These are phyloP conservation scores for Atherinomorus stipes DNA, from an alignment of 2,113 vertebrate genomes.

Conservation along the genomic window DNA sequence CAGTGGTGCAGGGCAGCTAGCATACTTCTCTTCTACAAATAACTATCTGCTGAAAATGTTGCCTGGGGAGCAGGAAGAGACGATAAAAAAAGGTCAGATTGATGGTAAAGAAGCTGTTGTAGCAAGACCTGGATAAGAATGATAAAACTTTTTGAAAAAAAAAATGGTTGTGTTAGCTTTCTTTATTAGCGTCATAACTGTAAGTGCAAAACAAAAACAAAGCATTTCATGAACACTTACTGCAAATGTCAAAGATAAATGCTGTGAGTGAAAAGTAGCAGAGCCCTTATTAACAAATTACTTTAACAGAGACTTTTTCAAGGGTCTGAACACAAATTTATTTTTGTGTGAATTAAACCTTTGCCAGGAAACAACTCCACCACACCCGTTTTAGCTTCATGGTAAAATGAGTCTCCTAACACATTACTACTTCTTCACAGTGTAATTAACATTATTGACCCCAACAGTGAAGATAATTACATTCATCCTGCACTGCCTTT, in stretches of 20 bases:
- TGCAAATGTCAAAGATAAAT: neutral
- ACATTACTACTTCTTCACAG: slow-evolving; percentile 24
- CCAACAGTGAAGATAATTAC: slow-evolving; percentile 21
- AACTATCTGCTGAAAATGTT: neutral
- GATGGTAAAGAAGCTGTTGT: neutral
- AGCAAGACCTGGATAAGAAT: neutral
- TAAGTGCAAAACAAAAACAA: neutral
- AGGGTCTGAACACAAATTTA: slow-evolving; percentile 25
- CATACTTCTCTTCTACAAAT: neutral
- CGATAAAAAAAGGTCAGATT: neutral
- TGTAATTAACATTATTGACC: slow-evolving; percentile 62
- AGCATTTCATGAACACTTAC: neutral
- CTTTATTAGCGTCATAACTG: neutral
- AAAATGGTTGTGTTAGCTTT: no score
- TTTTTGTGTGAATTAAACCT: slow-evolving; percentile 39
- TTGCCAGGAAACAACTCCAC: slow-evolving; percentile 23
- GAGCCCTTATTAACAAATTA: slow-evolving; percentile 35
- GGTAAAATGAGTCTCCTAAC: slow-evolving; percentile 28
- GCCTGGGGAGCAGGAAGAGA: neutral
- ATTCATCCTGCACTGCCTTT: slow-evolving; percentile 5
- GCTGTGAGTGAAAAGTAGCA: neutral
- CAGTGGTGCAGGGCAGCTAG: slow-evolving; percentile 1
- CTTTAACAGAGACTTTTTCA: slow-evolving; percentile 27
- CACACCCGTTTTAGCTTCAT: slow-evolving; percentile 29
- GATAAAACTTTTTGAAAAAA: neutral